Conservation (phyloP, 2,797 vertebrate genomes). For the Anolis apletophallus region DNA sequence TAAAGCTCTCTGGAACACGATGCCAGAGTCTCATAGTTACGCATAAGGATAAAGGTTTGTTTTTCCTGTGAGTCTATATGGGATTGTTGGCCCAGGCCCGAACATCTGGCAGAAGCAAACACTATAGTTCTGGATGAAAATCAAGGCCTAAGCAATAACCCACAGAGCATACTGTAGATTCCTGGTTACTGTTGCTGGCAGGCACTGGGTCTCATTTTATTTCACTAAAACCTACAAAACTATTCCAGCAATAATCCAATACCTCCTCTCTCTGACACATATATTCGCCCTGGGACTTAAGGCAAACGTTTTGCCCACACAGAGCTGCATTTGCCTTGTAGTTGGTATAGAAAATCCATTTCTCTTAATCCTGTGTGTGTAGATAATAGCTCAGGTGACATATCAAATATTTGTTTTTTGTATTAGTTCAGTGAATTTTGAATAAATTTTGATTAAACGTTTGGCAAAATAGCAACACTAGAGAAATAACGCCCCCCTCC, state of each 20-base stretch:
- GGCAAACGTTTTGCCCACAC: slow-evolving; percentile 35
- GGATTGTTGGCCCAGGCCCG: slow-evolving; percentile 47
- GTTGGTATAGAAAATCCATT: neutral
- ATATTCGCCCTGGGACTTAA: slow-evolving; percentile 27
- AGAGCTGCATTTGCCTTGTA: slow-evolving; percentile 8
- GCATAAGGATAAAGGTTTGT: slow-evolving; percentile 41
- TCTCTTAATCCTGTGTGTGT: slow-evolving; percentile 10
- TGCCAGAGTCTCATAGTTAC: slow-evolving; percentile 54
- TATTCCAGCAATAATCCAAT: slow-evolving; percentile 52
- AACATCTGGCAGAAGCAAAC: slow-evolving; percentile 55
- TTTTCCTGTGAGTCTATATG: slow-evolving; percentile 54
- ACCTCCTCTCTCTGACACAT: slow-evolving; percentile 15
- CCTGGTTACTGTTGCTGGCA: slow-evolving; percentile 58
- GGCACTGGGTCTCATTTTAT: slow-evolving; percentile 53
- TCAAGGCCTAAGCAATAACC: slow-evolving; percentile 66
- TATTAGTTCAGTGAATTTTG: slow-evolving; percentile 5
- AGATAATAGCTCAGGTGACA: neutral
- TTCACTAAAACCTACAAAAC: slow-evolving; percentile 52
- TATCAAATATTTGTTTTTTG: neutral
- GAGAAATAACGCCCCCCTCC: neutral
- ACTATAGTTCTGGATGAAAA: slow-evolving; percentile 58
- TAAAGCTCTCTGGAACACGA: slow-evolving; percentile 28
- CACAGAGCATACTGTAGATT: slow-evolving; percentile 55
- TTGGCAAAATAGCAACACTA: slow-evolving; percentile 12
- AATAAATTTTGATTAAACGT: slow-evolving; percentile 29